Conservation (phyloP, 2,888 invertebrate species). For the Blera fallax region DNA sequence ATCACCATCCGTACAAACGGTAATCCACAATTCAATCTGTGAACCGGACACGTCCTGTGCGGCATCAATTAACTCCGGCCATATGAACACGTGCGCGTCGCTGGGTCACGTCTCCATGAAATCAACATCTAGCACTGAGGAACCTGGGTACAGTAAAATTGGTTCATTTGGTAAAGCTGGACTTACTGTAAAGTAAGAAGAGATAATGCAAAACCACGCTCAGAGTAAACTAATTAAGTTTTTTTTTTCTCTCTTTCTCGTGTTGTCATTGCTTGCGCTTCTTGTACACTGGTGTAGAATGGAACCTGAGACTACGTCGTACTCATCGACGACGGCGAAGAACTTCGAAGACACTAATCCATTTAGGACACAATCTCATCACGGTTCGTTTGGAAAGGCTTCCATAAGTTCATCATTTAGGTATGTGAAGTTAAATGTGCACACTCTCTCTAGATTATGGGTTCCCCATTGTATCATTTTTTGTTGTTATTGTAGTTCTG, state of each 20-base stretch:
- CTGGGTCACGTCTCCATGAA: constrained; percentile 81
- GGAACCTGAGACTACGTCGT: constrained; percentile 78
- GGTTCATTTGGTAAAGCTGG: constrained; percentile 82
- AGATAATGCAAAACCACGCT: constrained; percentile 54
- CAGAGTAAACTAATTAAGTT: constrained; percentile 24
- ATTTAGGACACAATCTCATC: constrained; percentile 80
- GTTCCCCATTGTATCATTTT: constrained; percentile 48
- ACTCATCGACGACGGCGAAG: constrained; percentile 79
- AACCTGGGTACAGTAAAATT: constrained; percentile 80
- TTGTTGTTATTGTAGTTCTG: constrained; percentile 50
- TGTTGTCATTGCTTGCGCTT: constrained; percentile 9
- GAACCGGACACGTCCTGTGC: constrained; percentile 76
- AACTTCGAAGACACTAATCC: constrained; percentile 82
- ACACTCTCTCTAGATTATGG: constrained; percentile 18
- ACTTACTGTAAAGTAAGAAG: constrained; percentile 79
- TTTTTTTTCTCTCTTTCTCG: constrained; percentile 6
- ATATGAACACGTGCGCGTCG: constrained; percentile 78
- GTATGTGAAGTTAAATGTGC: constrained; percentile 74
- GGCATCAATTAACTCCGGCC: constrained; percentile 78
- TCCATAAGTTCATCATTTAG: constrained; percentile 81
- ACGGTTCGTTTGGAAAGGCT: constrained; percentile 82
- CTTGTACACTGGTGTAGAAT: constrained; percentile 78
- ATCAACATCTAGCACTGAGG: constrained; percentile 81
- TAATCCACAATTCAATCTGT: constrained; percentile 79
- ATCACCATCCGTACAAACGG: constrained; percentile 81